Base-by-base conservation (phyloP, 2,888 invertebrate species). In the Galeruca laticollis region DNA sequence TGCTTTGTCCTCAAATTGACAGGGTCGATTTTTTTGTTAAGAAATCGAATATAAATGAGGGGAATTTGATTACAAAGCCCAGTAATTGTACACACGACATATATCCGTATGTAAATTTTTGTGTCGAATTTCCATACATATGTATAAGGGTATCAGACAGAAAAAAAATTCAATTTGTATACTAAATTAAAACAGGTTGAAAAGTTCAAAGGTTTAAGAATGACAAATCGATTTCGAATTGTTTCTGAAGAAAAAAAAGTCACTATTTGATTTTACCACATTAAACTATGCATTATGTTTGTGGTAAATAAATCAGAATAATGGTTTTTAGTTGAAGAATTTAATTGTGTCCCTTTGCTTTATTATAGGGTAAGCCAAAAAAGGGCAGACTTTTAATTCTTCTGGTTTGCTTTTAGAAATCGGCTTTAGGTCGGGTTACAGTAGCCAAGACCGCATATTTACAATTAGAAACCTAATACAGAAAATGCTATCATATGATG, bases 51-150 rank as follows among this genome's bases (percentile, higher is more conserved):
- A 52, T 52, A 63, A 63, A 52, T 52, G 35, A 54, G 62, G 54
- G 20, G 62, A 63, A 63, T 63, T 63, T 21, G 51, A 51, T 63
- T 63, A 63, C 33, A 26, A 35, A 52, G 51, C 35, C 33, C 54
- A 20, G 62, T 63, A 54, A 54, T 62, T 52, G 33, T 37, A 35
- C 51, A 63, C 37, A 33, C 62, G 37, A 35, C 33, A 13, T 15
- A 47, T 61, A 63, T 63, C 52, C 13, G 40, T 63, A 63, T 63
- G 62, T 49, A 51, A 63, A 63, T 63, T 52, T 63, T 63, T 63
- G 18, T 35, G 20, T n/a, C 20, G 52, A 52, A 52, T 10, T 33
- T 52, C 37, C 37, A 63, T 63, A 63, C 47, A 63, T 63, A 63
- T 63, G 49, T 63, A 63, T 63, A 37, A 20, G 62, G 31, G 51